Conservation (phyloP, 2,113 vertebrate genomes). For the Labrus mixtus region DNA sequence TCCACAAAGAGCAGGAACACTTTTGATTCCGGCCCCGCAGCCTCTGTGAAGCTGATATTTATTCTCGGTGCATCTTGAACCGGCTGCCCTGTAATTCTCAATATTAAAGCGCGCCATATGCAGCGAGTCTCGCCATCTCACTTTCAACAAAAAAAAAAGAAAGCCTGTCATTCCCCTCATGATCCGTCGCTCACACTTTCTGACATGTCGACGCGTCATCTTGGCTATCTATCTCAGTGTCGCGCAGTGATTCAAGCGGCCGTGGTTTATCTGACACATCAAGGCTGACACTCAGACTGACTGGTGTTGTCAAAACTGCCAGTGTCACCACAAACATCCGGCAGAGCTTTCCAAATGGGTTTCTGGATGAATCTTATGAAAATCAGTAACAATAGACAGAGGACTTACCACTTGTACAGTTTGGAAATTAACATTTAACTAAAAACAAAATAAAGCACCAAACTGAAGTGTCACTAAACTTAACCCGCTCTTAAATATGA, state of each 20-base stretch:
- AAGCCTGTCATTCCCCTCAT: conserved; percentile 9
- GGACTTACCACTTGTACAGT: too few species aligned
- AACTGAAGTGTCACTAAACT: too few species aligned
- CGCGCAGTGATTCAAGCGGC: conserved; percentile 34
- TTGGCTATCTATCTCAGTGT: conserved; percentile 53
- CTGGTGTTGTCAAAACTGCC: conserved; percentile 65
- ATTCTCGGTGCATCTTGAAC: conserved; percentile 39
- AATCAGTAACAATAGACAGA: too few species aligned
- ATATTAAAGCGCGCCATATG: conserved; percentile 36
- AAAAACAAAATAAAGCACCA: too few species aligned
- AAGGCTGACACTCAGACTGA: conserved; percentile 47
- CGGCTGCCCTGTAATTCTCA: conserved; percentile 12
- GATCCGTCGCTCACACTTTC: conserved; percentile 44
- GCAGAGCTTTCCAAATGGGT: conserved; percentile 27
- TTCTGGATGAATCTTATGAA: background rate
- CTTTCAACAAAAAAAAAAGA: too few species aligned
- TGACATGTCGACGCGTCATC: conserved; percentile 60
- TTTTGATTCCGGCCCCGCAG: conserved; percentile 27
- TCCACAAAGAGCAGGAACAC: conserved; percentile 27
- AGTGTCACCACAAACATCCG: conserved; percentile 33
- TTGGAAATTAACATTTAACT: too few species aligned
- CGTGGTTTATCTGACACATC: conserved; percentile 59
- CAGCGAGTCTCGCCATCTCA: conserved; percentile 17
- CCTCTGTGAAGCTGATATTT: conserved; percentile 45
- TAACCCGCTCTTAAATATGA: background rate